A percentile compares a stretch with the other conserved stretches of the same genome.
Conservation (phyloP, 2,888 invertebrate species). For the Selenia dentaria region DNA sequence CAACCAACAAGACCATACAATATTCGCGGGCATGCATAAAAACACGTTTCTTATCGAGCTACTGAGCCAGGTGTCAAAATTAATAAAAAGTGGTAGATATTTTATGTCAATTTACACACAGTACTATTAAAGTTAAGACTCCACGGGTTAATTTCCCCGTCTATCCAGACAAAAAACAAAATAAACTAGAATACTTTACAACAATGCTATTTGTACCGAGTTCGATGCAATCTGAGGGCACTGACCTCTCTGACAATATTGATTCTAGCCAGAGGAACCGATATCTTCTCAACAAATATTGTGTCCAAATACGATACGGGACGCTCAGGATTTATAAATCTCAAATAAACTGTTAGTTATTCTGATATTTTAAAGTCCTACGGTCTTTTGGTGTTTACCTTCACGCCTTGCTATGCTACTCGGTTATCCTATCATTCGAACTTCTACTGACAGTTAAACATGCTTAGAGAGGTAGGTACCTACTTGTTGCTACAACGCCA, state of each 20-base stretch:
- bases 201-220: constrained; percentile 22
- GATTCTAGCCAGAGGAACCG: constrained; percentile 62
- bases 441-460: too few relatives aligned
- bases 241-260: constrained; percentile 70
- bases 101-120: too few relatives aligned
- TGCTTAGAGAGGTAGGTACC: too few relatives aligned
- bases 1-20: too few relatives aligned
- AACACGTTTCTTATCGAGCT: too few relatives aligned
- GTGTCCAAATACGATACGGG: constrained; percentile 66
- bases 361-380: constrained; percentile 12
- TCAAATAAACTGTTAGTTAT: constrained; percentile 20
- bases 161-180: too few relatives aligned
- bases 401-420: constrained; percentile 20
- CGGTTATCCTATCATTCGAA: background rate
- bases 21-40: too few relatives aligned
- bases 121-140: too few relatives aligned
- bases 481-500: background rate
- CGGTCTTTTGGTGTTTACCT: constrained; percentile 16
- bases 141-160: too few relatives aligned
- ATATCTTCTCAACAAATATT: constrained; percentile 73
- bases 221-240: constrained; percentile 61
- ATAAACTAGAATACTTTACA: background rate
- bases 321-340: constrained; percentile 36
- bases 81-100: too few relatives aligned
- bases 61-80: too few relatives aligned